Conservation (phyloP, 2,888 invertebrate genomes). For the Pelosia muscerda region DNA sequence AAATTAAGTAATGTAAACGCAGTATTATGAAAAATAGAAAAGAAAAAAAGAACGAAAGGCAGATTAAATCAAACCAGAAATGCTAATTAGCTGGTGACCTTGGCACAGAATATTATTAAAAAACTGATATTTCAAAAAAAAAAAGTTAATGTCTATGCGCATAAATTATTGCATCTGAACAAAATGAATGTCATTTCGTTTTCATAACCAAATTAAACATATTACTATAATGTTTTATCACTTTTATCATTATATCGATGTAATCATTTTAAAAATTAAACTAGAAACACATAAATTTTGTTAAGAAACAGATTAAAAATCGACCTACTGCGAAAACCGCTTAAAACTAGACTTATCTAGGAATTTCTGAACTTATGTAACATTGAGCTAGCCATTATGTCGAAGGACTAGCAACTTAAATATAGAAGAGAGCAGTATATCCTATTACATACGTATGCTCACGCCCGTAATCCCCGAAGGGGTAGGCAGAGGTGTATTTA, state of each 20-base stretch:
- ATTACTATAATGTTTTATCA: background rate
- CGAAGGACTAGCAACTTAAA: too few relatives aligned
- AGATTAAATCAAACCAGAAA: background rate
- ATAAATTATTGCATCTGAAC: slow-evolving; percentile 1
- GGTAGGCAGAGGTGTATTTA: too few relatives aligned
- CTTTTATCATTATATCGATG: background rate
- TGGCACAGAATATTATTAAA: background rate
- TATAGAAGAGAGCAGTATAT: too few relatives aligned
- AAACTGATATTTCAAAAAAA: background rate
- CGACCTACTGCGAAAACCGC: too few relatives aligned
- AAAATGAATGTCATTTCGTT: background rate
- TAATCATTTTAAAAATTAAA: background rate
- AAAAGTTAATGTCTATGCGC: background rate
- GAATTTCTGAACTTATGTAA: too few relatives aligned
- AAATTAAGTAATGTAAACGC: background rate
- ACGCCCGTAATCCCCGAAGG: too few relatives aligned
- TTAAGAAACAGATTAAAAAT: too few relatives aligned
- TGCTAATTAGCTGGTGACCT: background rate
- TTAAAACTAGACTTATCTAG: too few relatives aligned
- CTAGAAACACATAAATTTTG: too few relatives aligned
- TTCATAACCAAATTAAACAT: background rate
- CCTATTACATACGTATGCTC: too few relatives aligned
- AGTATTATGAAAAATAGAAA: background rate
- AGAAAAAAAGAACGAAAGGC: background rate
- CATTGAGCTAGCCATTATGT: too few relatives aligned